Conservation (phyloP, 2,113 vertebrate species). For the Hippocampus barbouri region DNA sequence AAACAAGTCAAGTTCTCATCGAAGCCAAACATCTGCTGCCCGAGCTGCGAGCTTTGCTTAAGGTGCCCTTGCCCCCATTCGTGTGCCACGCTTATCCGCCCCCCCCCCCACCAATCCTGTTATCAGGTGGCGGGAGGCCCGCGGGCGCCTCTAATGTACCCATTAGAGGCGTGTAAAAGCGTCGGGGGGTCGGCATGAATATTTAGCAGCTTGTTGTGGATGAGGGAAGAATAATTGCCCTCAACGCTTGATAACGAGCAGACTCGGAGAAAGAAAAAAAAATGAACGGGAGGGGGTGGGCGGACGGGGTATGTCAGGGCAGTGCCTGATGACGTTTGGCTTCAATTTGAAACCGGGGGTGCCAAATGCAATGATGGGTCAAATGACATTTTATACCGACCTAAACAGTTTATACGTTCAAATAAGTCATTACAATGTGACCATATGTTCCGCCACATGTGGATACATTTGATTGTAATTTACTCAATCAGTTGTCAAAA, state of each 20-base stretch:
- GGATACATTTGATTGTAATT: no score
- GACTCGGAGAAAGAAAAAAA: slow-evolving; percentile 1
- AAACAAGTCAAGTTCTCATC: neutral
- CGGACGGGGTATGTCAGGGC: neutral
- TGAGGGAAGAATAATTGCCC: slow-evolving; percentile 33
- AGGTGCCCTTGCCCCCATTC: slow-evolving; percentile 7
- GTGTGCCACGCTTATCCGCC: neutral
- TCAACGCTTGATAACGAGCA: neutral
- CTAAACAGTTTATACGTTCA: no score
- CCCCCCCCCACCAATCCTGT: neutral
- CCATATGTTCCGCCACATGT: no score
- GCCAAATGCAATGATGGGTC: slow-evolving; percentile 12
- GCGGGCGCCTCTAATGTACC: neutral
- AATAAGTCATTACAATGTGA: no score
- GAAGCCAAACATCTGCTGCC: neutral
- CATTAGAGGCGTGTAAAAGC: slow-evolving; percentile 1
- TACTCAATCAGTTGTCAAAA: no score
- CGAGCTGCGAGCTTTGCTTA: neutral
- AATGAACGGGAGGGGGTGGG: no score
- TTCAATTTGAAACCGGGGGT: slow-evolving; percentile 4
- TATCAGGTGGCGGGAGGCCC: neutral
- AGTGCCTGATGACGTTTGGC: neutral
- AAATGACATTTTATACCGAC: neutral
- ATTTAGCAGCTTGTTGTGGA: slow-evolving; percentile 33
- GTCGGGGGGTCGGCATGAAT: slow-evolving; percentile 38